Base-by-base conservation (phyloP, 2,113 vertebrate species). In the Corydoras maculifer region DNA sequence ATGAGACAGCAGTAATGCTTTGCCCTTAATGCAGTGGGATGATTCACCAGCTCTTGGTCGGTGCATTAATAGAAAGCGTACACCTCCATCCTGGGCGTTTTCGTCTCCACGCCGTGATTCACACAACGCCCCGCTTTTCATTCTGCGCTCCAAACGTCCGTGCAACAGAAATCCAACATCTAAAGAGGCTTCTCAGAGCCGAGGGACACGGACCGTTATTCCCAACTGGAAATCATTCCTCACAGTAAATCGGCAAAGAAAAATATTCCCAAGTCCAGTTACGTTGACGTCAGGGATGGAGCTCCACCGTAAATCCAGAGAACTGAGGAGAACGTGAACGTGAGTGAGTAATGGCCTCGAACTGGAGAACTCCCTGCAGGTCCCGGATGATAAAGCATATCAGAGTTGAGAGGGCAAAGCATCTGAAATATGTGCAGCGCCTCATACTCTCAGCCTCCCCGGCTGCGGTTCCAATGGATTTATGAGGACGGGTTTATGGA, bases 351-450 rank as follows among this genome's bases (percentile, higher is more conserved):
- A 25, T 32, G 50, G 9, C 54, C 59, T 30, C 25, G 14, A 50
- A 67, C 6, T 70, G 65, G 77, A 50, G 68, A 72, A 78, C 43
- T 78, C 64, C 64, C 59, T 55, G 35, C 35, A 43, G 12, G 9
- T 68, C 29, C 66, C 62, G n/a, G 31, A 48, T 69, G 62, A 73
- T 76, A 55, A 79, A 68, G 67, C 67, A 35, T n/a, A n/a, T 30
- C 30, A 30, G 43, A 65, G 75, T 77, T 69, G 51, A 74, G 63
- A 70, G 71, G 71, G 62, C 59, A 63, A 70, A 66, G 25, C 11
- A 62, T 54, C 62, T 70, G 6, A 77, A 70, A 63, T 70, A 66
- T 43, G 65, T 60, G 2, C 61, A 62, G 60, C 25, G 58, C 70
- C 30, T 48, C 30, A n/a, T n/a, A 18, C 5, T 66, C 50, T 65